Percentiles rank a stretch among this genome's conserved stretches.
These are phyloP conservation scores for Latrodectus geometricus DNA, from an alignment of 1,140 invertebrate species.

Conservation along the genomic window DNA sequence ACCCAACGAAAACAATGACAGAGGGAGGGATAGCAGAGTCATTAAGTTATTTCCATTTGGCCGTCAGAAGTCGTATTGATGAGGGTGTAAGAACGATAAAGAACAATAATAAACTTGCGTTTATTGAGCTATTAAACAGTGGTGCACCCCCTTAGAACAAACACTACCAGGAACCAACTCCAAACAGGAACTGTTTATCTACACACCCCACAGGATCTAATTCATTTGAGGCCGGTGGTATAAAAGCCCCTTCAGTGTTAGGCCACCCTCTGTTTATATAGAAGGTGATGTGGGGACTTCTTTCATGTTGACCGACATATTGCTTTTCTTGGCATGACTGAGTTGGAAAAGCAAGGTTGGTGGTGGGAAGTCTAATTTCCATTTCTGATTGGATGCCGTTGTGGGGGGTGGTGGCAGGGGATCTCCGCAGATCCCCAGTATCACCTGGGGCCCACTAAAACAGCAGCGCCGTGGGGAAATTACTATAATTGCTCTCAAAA, in stretches of 20 bases:
- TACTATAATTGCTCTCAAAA: slow-evolving; percentile 32
- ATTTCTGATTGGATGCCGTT: slow-evolving; percentile 12
- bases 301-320: not conserved
- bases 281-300: not conserved
- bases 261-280: not conserved
- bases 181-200: not conserved
- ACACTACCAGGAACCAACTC: not conserved
- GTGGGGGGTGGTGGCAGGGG: not conserved
- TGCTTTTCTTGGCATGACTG: not conserved
- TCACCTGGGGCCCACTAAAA: slow-evolving; percentile 34
- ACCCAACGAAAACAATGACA: no score
- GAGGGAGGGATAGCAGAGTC: not conserved
- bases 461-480: not conserved
- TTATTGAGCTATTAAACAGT: not conserved
- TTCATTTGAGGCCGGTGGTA: not conserved
- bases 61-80: not conserved
- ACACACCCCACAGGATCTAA: not conserved
- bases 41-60: not conserved
- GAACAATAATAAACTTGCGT: not conserved
- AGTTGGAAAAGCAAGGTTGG: slow-evolving; percentile 2
- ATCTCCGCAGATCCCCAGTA: not conserved
- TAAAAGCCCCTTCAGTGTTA: not conserved
- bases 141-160: not conserved
- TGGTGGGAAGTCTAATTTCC: not conserved
- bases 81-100: not conserved